These are phyloP conservation scores for Rallus crepitans DNA, from an alignment of 2,797 vertebrate genomes.

Conservation along the genomic window DNA sequence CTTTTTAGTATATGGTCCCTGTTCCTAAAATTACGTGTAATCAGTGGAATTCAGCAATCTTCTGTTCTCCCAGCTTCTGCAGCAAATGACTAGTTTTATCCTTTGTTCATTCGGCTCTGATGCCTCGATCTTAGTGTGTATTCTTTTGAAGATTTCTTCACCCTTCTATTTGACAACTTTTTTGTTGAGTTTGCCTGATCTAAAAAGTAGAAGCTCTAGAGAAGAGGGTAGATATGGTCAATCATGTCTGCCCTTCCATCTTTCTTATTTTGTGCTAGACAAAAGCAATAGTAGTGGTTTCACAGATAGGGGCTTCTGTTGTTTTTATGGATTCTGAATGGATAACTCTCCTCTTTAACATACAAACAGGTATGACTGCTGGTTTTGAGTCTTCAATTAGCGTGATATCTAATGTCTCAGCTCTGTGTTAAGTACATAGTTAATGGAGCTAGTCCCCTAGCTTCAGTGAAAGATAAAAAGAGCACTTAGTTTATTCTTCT, in stretches of 20 bases:
- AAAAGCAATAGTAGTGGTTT: neutral
- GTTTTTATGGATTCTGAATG: neutral
- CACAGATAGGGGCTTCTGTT: neutral
- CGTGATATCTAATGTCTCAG: neutral
- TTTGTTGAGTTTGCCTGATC: neutral
- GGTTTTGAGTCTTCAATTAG: neutral
- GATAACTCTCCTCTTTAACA: neutral
- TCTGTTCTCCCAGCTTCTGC: neutral
- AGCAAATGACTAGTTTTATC: neutral
- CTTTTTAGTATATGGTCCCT: neutral
- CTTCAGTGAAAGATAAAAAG: neutral
- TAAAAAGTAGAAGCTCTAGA: neutral
- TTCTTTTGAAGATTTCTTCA: neutral
- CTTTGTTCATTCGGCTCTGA: neutral
- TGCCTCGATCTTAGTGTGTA: neutral
- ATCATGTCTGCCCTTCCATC: neutral
- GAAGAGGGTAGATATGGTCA: rapidly evolving
- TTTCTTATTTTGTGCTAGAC: neutral
- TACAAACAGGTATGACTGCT: neutral
- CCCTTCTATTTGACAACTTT: neutral
- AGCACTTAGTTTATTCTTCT: neutral
- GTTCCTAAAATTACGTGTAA: neutral
- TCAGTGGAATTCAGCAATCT: neutral
- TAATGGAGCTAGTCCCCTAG: neutral
- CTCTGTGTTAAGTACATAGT: rapidly evolving